These are phyloP conservation scores for Sebastes taczanowskii DNA, from an alignment of 2,797 vertebrate genomes.

Conservation along the genomic window DNA sequence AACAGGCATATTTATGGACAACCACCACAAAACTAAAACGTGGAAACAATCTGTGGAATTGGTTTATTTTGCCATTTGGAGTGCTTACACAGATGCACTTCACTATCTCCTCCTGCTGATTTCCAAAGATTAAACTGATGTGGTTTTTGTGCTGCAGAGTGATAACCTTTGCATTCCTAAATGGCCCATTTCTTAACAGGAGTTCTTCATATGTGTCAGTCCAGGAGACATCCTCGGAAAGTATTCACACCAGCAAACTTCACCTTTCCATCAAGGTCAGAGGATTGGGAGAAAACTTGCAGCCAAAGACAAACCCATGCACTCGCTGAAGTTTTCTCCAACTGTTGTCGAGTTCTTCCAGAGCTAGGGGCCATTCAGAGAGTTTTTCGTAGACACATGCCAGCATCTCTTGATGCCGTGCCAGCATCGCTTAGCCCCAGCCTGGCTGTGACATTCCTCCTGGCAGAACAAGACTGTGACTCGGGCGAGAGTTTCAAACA, in stretches of 20 bases:
- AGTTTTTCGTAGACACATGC: slow-evolving; percentile 27
- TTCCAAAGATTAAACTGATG: background rate
- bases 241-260: background rate
- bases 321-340: slow-evolving; percentile 45
- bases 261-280: slow-evolving; percentile 45
- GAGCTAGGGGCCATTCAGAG: slow-evolving; percentile 27
- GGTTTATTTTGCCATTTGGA: slow-evolving; percentile 14
- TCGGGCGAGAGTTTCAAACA: slow-evolving; percentile 52
- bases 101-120: slow-evolving; percentile 4
- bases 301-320: background rate
- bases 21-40: background rate
- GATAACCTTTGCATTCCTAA: slow-evolving; percentile 4
- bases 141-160: background rate
- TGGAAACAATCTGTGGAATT: slow-evolving; percentile 23
- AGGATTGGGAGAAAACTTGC: background rate
- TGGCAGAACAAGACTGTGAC: slow-evolving; percentile 51
- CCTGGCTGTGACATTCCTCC: slow-evolving; percentile 65
- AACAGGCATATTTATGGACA: slow-evolving; percentile 11
- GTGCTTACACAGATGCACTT: background rate
- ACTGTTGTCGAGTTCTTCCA: slow-evolving; percentile 30
- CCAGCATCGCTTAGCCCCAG: slow-evolving; percentile 50
- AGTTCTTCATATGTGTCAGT: background rate
- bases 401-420: slow-evolving; percentile 52
- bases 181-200: background rate
- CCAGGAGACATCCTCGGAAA: background rate